Percentiles rank a stretch among this genome's conserved stretches.
phyloP scores from a whole-genome alignment of 2,888 invertebrate genomes.

The Penaeus monodon region DNA sequence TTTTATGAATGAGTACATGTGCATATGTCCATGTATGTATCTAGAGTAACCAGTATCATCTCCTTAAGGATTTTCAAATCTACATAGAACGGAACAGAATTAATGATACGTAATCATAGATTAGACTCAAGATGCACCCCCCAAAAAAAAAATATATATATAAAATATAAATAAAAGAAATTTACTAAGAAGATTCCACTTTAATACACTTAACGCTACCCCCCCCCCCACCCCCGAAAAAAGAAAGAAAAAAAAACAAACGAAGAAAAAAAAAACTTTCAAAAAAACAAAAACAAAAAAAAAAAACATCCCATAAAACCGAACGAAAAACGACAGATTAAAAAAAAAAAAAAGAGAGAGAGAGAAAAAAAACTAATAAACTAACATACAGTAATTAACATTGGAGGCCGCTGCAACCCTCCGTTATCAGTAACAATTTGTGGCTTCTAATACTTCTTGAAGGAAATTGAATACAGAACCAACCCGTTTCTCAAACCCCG shows the following conservation, averaged over 20 bases:
- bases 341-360: neutral
- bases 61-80: slow-evolving; percentile 19
- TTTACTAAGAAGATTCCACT: too few species aligned
- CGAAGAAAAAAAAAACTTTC: neutral
- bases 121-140: neutral
- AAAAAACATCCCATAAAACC: neutral
- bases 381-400: too few species aligned
- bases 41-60: neutral
- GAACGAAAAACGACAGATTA: neutral
- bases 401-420: neutral
- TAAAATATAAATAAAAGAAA: neutral
- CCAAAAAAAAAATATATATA: neutral
- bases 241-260: neutral
- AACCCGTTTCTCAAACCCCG: slow-evolving; percentile 33
- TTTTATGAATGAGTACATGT: neutral
- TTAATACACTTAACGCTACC: neutral
- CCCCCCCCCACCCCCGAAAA: slow-evolving; percentile 22
- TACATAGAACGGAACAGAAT: slow-evolving; percentile 31
- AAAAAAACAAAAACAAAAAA: neutral
- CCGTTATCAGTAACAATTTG: slow-evolving; percentile 52
- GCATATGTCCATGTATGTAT: neutral
- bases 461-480: slow-evolving; percentile 54
- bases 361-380: neutral
- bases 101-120: neutral
- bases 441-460: slow-evolving; percentile 50